These are phyloP conservation scores for Celastrina argiolus DNA, from an alignment of 2,888 invertebrate genomes.

Conservation along the genomic window DNA sequence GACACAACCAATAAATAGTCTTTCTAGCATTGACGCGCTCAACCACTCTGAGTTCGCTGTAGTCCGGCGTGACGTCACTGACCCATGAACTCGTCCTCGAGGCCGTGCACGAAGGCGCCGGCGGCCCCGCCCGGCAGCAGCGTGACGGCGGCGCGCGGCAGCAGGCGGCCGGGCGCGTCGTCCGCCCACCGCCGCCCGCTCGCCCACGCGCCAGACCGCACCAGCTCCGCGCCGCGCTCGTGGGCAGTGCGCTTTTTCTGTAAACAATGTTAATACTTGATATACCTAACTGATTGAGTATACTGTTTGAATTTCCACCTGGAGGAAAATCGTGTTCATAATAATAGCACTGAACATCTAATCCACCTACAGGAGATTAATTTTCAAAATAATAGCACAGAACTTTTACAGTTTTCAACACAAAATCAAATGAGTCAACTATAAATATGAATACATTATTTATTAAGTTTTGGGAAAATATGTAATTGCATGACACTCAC, in stretches of 20 bases:
- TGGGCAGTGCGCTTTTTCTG: constrained; percentile 90
- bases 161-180: constrained; percentile 92
- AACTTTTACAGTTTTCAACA: too few species aligned
- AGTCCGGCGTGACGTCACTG: neutral
- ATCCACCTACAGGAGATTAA: too few species aligned
- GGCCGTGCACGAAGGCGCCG: constrained; percentile 98
- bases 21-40: too few species aligned
- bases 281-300: too few species aligned
- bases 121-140: constrained; percentile 96
- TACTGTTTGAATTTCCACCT: too few species aligned
- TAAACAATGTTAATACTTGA: constrained; percentile 30
- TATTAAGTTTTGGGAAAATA: neutral
- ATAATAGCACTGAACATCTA: too few species aligned
- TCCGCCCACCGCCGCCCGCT: constrained; percentile 80
- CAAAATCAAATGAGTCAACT: too few species aligned
- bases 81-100: constrained; percentile 97
- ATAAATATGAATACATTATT: too few species aligned
- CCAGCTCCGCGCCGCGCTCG: constrained; percentile 89
- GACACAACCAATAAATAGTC: too few species aligned
- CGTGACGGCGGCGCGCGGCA: constrained; percentile 84
- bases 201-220: constrained; percentile 91
- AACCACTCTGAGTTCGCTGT: too few species aligned
- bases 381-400: too few species aligned
- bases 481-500: constrained; percentile 56
- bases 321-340: too few species aligned